Base-by-base conservation (phyloP, 2,888 invertebrate species). In the Leucophora obtusa region DNA sequence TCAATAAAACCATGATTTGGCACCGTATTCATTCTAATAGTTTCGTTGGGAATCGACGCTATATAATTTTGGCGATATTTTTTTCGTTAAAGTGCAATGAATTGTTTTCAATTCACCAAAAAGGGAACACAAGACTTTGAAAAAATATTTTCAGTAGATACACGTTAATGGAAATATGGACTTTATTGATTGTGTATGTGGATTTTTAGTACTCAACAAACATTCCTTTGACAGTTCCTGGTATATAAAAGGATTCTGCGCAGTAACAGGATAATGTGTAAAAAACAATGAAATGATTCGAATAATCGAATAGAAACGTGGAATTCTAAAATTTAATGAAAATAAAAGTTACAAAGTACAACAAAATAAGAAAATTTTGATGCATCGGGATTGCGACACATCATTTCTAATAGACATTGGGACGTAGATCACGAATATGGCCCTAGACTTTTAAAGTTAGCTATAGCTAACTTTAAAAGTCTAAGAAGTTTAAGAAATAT, bases 1-100 rank as follows among this genome's bases (percentile, higher is more conserved):
- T 91, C 90, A 84, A 90, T 86, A 83, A 90, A 91, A 47, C 90
- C 91, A 70, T 88, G 90, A 84, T 86, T 90, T 83, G 89, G 87
- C 84, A 91, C 89, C 51, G 89, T 85, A 82, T 90, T 90, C 90
- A 91, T 90, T 83, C 35, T 38, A 35, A 10, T 10, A 35, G 38
- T 38, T 28, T 28, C 38, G 38, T 38, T 38, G 6, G 28, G 7
- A 28, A 28, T 28, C 28, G 28, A 28, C 7, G 7, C 28, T 38
- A 38, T 11, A 14, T 38, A 38, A 38, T 11, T 38, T 38, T 38
- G 38, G 38, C 38, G 10, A 38, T 11, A 11, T 10, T 38, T 38
- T 38, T 10, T 38, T 38, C 11, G 11, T 9, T 11, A 1, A 38
- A 38, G 11, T 38, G 38, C 38, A 38, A 38, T 38, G 4, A 38